phyloP scores from a whole-genome alignment of 2,113 vertebrate species.

The Dipodomys spectabilis region DNA sequence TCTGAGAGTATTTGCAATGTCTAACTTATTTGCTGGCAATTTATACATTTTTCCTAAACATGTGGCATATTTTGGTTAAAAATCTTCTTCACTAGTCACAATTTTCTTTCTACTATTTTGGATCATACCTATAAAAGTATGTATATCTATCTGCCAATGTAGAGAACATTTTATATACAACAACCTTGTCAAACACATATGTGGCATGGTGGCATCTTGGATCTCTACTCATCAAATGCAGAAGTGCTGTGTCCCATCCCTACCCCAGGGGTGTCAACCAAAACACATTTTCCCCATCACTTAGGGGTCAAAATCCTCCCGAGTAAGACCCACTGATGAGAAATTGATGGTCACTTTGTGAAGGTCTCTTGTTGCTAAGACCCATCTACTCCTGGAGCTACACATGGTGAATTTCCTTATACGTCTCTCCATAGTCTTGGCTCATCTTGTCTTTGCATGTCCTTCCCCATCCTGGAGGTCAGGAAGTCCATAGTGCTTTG shows the following conservation, averaged over 20 bases:
- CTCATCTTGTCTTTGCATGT: neutral
- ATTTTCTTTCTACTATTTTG: neutral
- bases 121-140: neutral
- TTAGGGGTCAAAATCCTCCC: accelerated
- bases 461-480: neutral
- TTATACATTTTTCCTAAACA: neutral
- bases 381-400: neutral
- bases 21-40: neutral
- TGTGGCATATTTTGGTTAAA: neutral
- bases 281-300: too few species aligned
- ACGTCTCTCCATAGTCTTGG: neutral
- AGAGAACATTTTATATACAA: neutral
- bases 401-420: neutral
- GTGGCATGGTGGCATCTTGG: accelerated
- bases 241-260: accelerated
- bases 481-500: neutral
- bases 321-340: too few species aligned
- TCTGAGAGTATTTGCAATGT: neutral
- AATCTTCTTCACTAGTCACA: neutral
- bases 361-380: neutral
- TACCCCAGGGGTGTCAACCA: neutral
- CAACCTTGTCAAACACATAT: neutral
- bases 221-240: neutral
- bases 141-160: neutral
- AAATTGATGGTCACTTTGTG: neutral